A percentile compares a stretch with the other conserved stretches of the same genome.
phyloP scores from a whole-genome alignment of 2,888 invertebrate species.

The Drosophila colorata region DNA sequence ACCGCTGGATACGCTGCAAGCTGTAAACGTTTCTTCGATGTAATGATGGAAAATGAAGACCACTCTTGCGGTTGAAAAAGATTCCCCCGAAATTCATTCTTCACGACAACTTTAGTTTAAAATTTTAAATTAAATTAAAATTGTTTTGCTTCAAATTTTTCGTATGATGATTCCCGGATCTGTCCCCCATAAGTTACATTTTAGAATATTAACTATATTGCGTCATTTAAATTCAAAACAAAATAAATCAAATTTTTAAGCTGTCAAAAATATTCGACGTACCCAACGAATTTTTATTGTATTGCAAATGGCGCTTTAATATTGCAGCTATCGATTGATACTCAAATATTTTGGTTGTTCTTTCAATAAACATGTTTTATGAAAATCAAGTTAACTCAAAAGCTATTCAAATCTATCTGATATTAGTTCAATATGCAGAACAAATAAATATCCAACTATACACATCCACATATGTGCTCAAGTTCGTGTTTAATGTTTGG shows the following conservation, averaged over 20 bases:
- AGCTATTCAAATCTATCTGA: too few species aligned
- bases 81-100: not conserved
- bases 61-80: not conserved
- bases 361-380: too few species aligned
- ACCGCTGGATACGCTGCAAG: constrained; percentile 1
- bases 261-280: too few species aligned
- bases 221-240: not conserved
- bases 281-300: not conserved
- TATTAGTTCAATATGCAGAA: too few species aligned
- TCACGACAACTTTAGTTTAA: not conserved
- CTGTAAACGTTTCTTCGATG: not conserved
- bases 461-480: not conserved
- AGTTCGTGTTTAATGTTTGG: not conserved
- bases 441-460: too few species aligned
- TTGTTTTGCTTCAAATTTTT: too few species aligned
- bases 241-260: not conserved
- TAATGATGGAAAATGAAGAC: not conserved
- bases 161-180: not conserved
- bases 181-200: constrained; percentile 2
- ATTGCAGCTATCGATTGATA: too few species aligned
- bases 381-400: too few species aligned
- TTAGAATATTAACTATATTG: constrained; percentile 3
- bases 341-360: too few species aligned
- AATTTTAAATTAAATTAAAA: too few species aligned
- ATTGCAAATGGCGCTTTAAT: not conserved